phyloP scores from a whole-genome alignment of 2,113 vertebrate genomes.

The Bubo scandiacus region DNA sequence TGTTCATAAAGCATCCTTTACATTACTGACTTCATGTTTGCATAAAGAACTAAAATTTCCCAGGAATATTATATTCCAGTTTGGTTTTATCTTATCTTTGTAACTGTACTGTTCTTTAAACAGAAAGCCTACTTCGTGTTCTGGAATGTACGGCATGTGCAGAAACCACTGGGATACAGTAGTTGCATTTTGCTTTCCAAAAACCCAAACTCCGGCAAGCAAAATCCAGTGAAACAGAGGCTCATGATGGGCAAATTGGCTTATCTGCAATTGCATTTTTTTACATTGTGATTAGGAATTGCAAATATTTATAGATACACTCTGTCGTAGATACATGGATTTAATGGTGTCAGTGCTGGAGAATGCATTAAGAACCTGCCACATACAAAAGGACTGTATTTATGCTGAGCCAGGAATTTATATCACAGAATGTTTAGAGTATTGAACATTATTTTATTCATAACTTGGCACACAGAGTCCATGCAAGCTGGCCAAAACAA shows the following conservation, averaged over 20 bases:
- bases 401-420: slow-evolving; percentile 50
- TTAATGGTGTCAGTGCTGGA: slow-evolving; percentile 1
- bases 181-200: slow-evolving; percentile 35
- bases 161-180: slow-evolving; percentile 32
- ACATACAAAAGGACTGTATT: slow-evolving; percentile 2
- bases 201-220: not conserved
- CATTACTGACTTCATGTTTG: not conserved
- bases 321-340: not conserved
- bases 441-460: slow-evolving; percentile 35
- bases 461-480: slow-evolving; percentile 3
- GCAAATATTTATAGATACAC: not conserved
- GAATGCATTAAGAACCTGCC: slow-evolving; percentile 27
- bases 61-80: slow-evolving; percentile 10
- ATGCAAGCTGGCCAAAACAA: slow-evolving; percentile 12
- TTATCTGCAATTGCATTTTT: not conserved
- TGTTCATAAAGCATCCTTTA: not conserved
- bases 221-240: not conserved
- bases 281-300: not conserved
- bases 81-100: slow-evolving; percentile 24
- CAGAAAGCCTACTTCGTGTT: not conserved
- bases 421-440: slow-evolving; percentile 40
- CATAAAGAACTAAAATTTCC: not conserved
- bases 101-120: not conserved
- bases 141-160: slow-evolving; percentile 18
- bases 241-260: not conserved